A percentile compares a stretch with the other conserved stretches of the same genome.
These are phyloP conservation scores for Bungarus multicinctus DNA, from an alignment of 2,113 vertebrate species.

Conservation along the genomic window DNA sequence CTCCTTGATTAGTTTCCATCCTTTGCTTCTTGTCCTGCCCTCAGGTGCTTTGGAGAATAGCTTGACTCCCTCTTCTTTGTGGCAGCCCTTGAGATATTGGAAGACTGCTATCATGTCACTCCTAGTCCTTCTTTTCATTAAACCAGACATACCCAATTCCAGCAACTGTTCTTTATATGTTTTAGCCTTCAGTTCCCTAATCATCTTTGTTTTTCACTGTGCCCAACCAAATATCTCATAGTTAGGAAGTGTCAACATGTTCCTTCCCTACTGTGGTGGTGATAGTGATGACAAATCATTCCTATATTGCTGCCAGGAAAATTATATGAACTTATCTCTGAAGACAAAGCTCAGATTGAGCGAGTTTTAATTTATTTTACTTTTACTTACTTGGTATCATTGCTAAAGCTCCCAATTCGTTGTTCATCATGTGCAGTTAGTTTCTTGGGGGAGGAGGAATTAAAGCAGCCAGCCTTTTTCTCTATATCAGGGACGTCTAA, in stretches of 20 bases:
- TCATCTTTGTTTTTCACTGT: not conserved
- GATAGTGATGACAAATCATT: not conserved
- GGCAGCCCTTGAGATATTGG: too few relatives aligned
- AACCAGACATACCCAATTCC: not conserved
- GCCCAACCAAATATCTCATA: not conserved
- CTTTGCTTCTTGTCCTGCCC: not conserved
- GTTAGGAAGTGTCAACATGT: not conserved
- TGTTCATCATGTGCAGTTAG: not conserved
- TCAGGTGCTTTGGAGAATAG: not conserved
- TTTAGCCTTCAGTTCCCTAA: not conserved
- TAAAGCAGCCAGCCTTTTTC: not conserved
- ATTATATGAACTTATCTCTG: not conserved
- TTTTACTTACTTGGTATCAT: not conserved
- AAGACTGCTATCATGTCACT: too few relatives aligned
- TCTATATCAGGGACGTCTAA: too few relatives aligned
- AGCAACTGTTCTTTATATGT: not conserved
- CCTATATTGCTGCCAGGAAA: not conserved
- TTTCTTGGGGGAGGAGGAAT: not conserved
- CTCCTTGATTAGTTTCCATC: not conserved
- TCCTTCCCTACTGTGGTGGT: not conserved
- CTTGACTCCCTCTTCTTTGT: too few relatives aligned
- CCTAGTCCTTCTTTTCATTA: not conserved
- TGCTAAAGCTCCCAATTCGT: not conserved
- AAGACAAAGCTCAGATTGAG: not conserved
- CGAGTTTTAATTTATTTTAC: not conserved